phyloP scores from a whole-genome alignment of 2,888 invertebrate species.

The Chrysodeixis includens region DNA sequence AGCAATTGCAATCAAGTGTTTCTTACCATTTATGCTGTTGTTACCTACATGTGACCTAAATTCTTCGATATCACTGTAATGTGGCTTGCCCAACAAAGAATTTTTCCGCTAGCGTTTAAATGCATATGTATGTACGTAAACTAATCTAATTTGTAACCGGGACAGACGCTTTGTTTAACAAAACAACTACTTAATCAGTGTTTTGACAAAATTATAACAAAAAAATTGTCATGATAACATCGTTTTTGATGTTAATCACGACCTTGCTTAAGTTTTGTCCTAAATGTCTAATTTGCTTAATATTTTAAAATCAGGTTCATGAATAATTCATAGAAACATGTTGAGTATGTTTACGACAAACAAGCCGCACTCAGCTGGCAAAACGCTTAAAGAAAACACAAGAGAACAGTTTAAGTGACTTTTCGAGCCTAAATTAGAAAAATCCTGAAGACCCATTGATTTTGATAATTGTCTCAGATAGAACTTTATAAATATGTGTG shows the following conservation, averaged over 20 bases:
- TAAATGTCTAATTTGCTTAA: background rate
- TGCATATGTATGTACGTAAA: conserved; percentile 6
- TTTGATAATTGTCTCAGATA: conserved; percentile 42
- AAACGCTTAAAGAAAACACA: background rate
- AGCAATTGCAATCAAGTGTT: conserved; percentile 26
- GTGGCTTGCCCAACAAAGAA: background rate
- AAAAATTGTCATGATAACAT: too few relatives aligned
- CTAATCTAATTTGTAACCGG: background rate
- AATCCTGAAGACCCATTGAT: conserved; percentile 31
- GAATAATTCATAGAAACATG: background rate
- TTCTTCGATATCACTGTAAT: conserved; percentile 32
- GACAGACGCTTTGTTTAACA: background rate
- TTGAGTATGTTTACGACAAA: background rate
- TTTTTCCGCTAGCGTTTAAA: background rate
- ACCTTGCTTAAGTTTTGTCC: background rate
- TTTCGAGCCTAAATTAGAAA: conserved; percentile 4
- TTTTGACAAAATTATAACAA: background rate
- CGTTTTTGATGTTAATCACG: too few relatives aligned
- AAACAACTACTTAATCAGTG: background rate
- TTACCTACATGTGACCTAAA: conserved; percentile 34
- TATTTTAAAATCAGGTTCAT: background rate
- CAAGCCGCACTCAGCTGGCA: background rate
- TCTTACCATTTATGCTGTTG: conserved; percentile 14
- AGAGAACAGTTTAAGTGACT: background rate
- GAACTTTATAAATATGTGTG: conserved; percentile 50